These are phyloP conservation scores for Girardia tigrina DNA, from an alignment of 2,888 invertebrate species.

Conservation along the genomic window DNA sequence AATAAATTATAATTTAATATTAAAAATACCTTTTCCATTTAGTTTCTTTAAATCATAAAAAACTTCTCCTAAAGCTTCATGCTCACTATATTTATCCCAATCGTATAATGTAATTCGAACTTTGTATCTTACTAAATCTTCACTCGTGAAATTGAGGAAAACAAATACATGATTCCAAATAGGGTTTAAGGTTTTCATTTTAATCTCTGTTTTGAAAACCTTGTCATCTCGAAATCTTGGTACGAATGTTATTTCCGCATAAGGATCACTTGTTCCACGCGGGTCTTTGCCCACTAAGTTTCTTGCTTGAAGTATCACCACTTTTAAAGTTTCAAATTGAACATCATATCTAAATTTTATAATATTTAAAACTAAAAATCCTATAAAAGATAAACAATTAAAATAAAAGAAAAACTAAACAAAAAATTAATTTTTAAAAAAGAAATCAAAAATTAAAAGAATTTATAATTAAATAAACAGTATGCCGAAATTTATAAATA, in stretches of 20 bases:
- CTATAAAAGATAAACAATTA: too few relatives aligned
- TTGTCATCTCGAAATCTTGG: not conserved
- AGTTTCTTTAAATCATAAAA: constrained; percentile 6
- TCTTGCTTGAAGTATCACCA: not conserved
- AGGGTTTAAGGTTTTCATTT: not conserved
- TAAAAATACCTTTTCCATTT: not conserved
- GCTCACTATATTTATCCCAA: constrained; percentile 7
- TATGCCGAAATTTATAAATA: too few relatives aligned
- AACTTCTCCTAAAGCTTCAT: constrained; percentile 3
- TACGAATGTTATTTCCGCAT: not conserved
- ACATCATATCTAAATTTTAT: constrained; percentile 1
- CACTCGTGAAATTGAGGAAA: not conserved
- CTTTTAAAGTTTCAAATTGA: not conserved
- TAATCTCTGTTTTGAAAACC: not conserved
- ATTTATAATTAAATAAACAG: too few relatives aligned
- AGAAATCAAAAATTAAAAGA: too few relatives aligned
- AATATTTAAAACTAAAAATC: too few relatives aligned
- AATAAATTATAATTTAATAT: too few relatives aligned
- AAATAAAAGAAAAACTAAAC: not conserved
- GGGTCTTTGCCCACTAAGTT: constrained; percentile 8
- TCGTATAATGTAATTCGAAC: not conserved
- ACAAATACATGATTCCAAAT: constrained; percentile 5
- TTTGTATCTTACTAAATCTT: not conserved
- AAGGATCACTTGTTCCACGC: constrained; percentile 1
- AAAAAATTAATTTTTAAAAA: not conserved